Evolutionary conservation across 2,797 vertebrate genomes (phyloP), one percentile per base, ranked within the genome.

Genomic region (Nyctibius grandis): DNA sequence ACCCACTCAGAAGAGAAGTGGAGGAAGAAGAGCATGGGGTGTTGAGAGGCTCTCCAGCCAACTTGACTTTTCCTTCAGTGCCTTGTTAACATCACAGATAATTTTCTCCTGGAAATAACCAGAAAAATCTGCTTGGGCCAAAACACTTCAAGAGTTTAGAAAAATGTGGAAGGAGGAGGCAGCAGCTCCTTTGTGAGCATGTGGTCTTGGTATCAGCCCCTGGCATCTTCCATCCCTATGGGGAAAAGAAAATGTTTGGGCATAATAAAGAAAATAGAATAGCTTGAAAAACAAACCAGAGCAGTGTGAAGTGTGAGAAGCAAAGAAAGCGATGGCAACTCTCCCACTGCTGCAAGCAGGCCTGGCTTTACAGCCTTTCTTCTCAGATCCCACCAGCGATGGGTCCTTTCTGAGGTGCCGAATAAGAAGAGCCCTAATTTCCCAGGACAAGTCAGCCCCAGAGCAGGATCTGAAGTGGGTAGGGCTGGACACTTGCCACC

Each of bases 241-340:
- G 91, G 87, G 83, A 84, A 92, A 90, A 80, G 83, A 80, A 88
- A 92, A 92, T 92, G 69, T 95, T 89, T 87, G 83, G 78, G 83
- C 50, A 88, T 60, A 73, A 77, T 18, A 77, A 84, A 90, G 84
- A 84, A 90, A 92, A 84, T 8, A 88, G 59, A 92, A 88, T 67
- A 72, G 90, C 79, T 88, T 68, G 83, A 67, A 92, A 95, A 90
- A 67, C 69, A 95, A 90, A 90, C n/a, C 59, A 75, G 83, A 95
- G n/a, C 54, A 85, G 92, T 67, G 85, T 85, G 85, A 89, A 79
- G 81, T 53, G 26, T 56, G 42, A 75, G 91, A 82, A 85, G 51
- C 85, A 83, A 86, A 79, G 85, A 75, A 93, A 86, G 77, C 72
- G 67, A 89, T 51, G 85, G 85, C 88, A 89, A 22, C 0, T 1